Conservation (phyloP, 2,797 vertebrate genomes). For the Lindbergichthys nudifrons region DNA sequence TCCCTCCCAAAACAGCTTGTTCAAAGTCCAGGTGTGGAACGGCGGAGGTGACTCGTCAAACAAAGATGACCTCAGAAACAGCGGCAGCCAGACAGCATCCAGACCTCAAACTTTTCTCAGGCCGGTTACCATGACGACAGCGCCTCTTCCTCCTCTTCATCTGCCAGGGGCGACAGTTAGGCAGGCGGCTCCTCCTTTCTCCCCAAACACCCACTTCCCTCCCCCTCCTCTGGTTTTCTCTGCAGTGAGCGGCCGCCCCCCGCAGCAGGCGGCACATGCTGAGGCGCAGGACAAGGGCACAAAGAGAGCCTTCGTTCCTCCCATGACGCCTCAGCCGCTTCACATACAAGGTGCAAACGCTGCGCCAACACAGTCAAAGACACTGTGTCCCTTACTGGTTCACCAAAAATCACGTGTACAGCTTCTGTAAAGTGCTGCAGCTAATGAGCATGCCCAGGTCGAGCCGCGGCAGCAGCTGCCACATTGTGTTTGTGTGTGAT, state of each 20-base stretch:
- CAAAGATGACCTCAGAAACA: slow-evolving; percentile 58
- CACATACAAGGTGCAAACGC: slow-evolving; percentile 80
- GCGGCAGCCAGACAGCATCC: slow-evolving; percentile 64
- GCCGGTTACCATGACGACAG: slow-evolving; percentile 76
- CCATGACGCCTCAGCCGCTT: slow-evolving; percentile 80
- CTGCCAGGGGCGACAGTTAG: slow-evolving; percentile 62
- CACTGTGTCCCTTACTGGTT: slow-evolving; percentile 29
- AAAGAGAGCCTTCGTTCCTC: slow-evolving; percentile 81
- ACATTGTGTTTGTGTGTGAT: slow-evolving; percentile 70
- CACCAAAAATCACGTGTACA: slow-evolving; percentile 35
- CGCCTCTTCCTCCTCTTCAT: slow-evolving; percentile 66
- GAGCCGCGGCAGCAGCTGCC: slow-evolving; percentile 64
- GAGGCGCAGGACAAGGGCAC: slow-evolving; percentile 71
- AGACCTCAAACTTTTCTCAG: slow-evolving; percentile 75
- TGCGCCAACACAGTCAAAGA: slow-evolving; percentile 43
- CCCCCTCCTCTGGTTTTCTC: slow-evolving; percentile 65
- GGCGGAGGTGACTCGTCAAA: slow-evolving; percentile 64
- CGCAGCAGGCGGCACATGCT: slow-evolving; percentile 60
- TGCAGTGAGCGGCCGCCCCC: slow-evolving; percentile 66
- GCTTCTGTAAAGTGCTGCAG: slow-evolving; percentile 41
- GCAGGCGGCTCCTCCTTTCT: slow-evolving; percentile 60
- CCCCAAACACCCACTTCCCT: slow-evolving; percentile 48
- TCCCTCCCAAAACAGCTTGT: slow-evolving; percentile 73
- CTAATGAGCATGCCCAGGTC: slow-evolving; percentile 53
- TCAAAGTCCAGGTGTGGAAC: slow-evolving; percentile 71